Conservation (phyloP, 2,113 vertebrate species). For the Caloenas nicobarica region DNA sequence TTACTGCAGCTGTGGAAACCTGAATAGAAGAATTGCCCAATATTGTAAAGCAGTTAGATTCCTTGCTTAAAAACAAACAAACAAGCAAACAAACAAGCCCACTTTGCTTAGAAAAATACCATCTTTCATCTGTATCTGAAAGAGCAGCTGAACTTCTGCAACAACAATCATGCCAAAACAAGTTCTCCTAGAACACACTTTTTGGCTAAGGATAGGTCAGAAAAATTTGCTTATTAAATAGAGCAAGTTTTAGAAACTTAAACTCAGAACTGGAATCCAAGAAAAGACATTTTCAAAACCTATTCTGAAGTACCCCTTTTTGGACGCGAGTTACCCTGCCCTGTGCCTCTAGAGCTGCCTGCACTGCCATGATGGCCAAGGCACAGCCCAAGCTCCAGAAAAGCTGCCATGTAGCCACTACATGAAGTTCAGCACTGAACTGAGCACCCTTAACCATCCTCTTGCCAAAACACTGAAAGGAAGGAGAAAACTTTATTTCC, state of each 20-base stretch:
- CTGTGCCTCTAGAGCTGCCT: not conserved
- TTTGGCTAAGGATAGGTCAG: not conserved
- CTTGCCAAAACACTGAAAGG: not conserved
- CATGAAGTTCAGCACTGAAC: not conserved
- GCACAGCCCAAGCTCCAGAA: not conserved
- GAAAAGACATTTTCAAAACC: not conserved
- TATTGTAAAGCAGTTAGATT: not conserved
- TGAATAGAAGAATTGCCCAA: not conserved
- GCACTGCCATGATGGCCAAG: not conserved
- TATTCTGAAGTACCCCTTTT: not conserved
- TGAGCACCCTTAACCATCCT: not conserved
- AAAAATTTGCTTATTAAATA: not conserved
- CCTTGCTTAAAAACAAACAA: not conserved
- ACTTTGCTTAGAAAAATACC: not conserved
- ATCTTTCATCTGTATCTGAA: not conserved
- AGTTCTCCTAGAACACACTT: not conserved
- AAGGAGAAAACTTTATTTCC: not conserved
- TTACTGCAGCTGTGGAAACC: not conserved
- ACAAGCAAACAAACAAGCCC: no score
- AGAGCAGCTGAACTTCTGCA: not conserved
- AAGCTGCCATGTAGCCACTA: not conserved
- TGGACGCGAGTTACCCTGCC: not conserved
- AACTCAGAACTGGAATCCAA: not conserved
- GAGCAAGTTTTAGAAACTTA: not conserved
- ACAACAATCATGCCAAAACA: not conserved